phyloP scores from a whole-genome alignment of 2,797 vertebrate species.

The Phataginus tricuspis region DNA sequence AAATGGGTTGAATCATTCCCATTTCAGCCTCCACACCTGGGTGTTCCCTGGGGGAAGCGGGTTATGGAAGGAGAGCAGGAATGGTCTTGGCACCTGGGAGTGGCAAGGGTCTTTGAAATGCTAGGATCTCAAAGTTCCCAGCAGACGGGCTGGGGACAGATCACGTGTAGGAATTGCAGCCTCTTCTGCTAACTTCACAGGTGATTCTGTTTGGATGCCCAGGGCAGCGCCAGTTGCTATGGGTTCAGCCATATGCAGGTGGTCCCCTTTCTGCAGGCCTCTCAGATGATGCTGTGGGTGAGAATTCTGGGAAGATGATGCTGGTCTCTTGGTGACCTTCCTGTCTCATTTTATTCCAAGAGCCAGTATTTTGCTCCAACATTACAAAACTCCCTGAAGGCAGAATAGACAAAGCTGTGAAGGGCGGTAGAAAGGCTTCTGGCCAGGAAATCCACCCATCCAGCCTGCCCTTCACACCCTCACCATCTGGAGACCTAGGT shows the following conservation, averaged over 20 bases:
- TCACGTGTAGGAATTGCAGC: neutral
- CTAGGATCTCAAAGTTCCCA: neutral
- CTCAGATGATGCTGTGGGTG: neutral
- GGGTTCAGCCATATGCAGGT: neutral
- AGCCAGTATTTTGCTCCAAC: neutral
- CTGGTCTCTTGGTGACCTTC: neutral
- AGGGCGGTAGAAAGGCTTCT: neutral
- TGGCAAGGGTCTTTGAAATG: neutral
- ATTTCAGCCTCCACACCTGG: neutral
- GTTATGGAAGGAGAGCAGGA: neutral
- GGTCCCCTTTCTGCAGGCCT: neutral
- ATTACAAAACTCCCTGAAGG: neutral
- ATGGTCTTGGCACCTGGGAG: neutral
- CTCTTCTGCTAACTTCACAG: neutral
- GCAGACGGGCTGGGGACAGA: neutral
- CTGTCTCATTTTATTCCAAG: neutral
- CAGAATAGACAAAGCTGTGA: neutral
- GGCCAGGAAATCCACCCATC: rapidly evolving
- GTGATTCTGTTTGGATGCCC: neutral
- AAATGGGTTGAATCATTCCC: constrained; percentile 14
- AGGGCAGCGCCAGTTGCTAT: neutral
- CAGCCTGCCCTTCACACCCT: neutral
- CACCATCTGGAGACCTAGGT: rapidly evolving
- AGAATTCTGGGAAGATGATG: neutral
- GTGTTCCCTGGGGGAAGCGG: neutral